Evolutionary conservation across 2,797 vertebrate species (phyloP).

Genomic region (Syndactyla subalaris): DNA sequence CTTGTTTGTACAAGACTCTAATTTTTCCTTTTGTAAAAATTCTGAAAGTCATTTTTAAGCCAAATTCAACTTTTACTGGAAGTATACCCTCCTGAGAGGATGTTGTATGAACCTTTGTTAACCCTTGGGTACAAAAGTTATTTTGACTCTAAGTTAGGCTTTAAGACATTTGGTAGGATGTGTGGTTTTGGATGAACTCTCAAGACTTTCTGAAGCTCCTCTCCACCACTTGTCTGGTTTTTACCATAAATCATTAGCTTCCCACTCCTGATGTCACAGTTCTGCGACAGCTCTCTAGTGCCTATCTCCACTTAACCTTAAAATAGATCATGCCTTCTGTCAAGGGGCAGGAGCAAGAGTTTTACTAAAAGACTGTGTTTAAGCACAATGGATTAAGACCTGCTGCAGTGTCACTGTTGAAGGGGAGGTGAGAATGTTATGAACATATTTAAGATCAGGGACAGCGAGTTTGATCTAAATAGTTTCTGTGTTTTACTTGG

Average conservation of each 20-base stretch:
- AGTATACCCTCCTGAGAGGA: not conserved
- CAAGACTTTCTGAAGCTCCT: not conserved
- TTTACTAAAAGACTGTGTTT: conserved; percentile 23
- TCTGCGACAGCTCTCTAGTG: conserved; percentile 29
- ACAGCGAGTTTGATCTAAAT: not conserved
- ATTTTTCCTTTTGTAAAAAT: not conserved
- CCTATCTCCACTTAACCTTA: conserved; percentile 50
- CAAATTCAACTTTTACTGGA: not conserved
- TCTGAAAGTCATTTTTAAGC: not conserved
- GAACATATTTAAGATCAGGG: conserved; percentile 39
- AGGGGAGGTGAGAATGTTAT: conserved; percentile 62
- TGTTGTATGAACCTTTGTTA: not conserved
- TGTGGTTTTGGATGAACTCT: not conserved
- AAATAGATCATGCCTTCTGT: conserved; percentile 67
- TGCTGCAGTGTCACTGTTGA: conserved; percentile 44
- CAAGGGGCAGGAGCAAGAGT: conserved; percentile 29
- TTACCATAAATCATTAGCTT: conserved; percentile 57
- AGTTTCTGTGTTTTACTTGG: not conserved
- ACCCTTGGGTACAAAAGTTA: not conserved
- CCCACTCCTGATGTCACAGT: conserved; percentile 60
- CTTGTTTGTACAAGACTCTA: not conserved
- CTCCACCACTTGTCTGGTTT: not conserved
- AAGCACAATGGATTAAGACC: conserved; percentile 55
- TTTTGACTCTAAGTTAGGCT: not conserved
- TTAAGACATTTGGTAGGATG: not conserved